phyloP scores from a whole-genome alignment of 2,888 invertebrate species.

The Itoplectis maculator region DNA sequence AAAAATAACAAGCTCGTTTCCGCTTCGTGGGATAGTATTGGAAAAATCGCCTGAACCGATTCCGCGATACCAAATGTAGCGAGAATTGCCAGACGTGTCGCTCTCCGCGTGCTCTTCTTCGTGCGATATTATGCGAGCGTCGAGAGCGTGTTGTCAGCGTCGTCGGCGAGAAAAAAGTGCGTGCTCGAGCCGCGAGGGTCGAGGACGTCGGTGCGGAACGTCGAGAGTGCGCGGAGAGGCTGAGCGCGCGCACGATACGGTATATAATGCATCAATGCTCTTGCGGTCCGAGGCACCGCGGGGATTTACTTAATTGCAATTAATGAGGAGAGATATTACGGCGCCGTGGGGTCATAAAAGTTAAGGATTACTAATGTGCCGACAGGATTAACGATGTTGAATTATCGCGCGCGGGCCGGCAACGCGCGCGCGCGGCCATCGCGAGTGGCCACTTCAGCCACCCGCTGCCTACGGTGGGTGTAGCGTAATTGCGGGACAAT shows the following conservation, averaged over 20 bases:
- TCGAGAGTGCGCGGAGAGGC: slow-evolving; percentile 33
- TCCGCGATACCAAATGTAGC: too few species aligned
- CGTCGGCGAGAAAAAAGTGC: slow-evolving; percentile 25
- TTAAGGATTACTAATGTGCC: slow-evolving; percentile 83
- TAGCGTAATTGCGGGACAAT: slow-evolving; percentile 65
- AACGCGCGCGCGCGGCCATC: slow-evolving; percentile 42
- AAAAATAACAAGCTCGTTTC: too few species aligned
- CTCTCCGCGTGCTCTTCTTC: not conserved
- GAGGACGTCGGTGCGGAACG: slow-evolving; percentile 24
- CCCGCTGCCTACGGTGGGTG: slow-evolving; percentile 62
- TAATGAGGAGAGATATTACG: slow-evolving; percentile 83
- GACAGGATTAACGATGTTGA: slow-evolving; percentile 83
- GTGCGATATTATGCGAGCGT: slow-evolving; percentile 40
- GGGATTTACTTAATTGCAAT: slow-evolving; percentile 84
- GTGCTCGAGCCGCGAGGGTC: slow-evolving; percentile 26
- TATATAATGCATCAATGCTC: slow-evolving; percentile 60
- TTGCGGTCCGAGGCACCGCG: slow-evolving; percentile 63
- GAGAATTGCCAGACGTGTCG: too few species aligned
- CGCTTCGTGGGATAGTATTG: too few species aligned
- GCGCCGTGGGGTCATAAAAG: slow-evolving; percentile 78
- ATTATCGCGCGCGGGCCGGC: slow-evolving; percentile 80
- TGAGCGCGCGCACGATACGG: slow-evolving; percentile 37
- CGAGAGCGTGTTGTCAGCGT: slow-evolving; percentile 39
- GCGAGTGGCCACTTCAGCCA: slow-evolving; percentile 47
- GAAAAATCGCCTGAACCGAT: too few species aligned